phyloP scores from a whole-genome alignment of 1,140 invertebrate genomes.

The Dendroctonus valens region DNA sequence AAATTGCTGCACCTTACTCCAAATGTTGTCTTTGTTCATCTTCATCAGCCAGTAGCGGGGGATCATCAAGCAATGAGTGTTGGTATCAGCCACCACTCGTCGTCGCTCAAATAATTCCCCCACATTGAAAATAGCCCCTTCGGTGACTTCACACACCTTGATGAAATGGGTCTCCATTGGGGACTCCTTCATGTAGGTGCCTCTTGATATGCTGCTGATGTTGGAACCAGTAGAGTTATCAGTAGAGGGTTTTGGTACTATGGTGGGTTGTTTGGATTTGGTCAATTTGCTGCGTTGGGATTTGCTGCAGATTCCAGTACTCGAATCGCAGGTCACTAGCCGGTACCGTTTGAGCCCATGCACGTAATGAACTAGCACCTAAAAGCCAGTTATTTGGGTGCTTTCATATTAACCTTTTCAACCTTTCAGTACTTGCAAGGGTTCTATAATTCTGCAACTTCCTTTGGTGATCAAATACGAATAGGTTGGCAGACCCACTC shows the following conservation, averaged over 20 bases:
- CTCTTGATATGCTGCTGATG: too few species aligned
- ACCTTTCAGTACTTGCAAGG: slow-evolving; percentile 51
- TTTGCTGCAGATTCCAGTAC: neutral
- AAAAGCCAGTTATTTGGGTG: slow-evolving; percentile 5
- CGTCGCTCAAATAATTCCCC: slow-evolving; percentile 62
- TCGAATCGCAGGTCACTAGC: neutral
- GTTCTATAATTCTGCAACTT: slow-evolving; percentile 62
- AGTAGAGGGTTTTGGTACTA: too few species aligned
- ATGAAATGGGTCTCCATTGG: slow-evolving; percentile 25
- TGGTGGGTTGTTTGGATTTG: too few species aligned
- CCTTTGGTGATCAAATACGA: slow-evolving; percentile 64
- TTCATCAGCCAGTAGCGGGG: slow-evolving; percentile 62
- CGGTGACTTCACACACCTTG: slow-evolving; percentile 28
- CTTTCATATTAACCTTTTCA: neutral
- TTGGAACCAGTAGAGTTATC: too few species aligned
- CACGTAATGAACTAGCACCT: slow-evolving; percentile 3
- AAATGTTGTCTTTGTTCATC: slow-evolving; percentile 62
- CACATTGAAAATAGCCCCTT: slow-evolving; percentile 52
- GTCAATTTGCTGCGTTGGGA: too few species aligned
- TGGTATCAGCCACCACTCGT: slow-evolving; percentile 57
- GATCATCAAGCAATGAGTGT: slow-evolving; percentile 59
- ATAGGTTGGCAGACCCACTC: slow-evolving; percentile 60
- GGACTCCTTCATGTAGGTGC: neutral
- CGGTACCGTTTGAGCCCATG: slow-evolving; percentile 6
- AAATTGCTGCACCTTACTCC: slow-evolving; percentile 60